phyloP scores from a whole-genome alignment of 2,888 invertebrate genomes.

The Eulithis testata region DNA sequence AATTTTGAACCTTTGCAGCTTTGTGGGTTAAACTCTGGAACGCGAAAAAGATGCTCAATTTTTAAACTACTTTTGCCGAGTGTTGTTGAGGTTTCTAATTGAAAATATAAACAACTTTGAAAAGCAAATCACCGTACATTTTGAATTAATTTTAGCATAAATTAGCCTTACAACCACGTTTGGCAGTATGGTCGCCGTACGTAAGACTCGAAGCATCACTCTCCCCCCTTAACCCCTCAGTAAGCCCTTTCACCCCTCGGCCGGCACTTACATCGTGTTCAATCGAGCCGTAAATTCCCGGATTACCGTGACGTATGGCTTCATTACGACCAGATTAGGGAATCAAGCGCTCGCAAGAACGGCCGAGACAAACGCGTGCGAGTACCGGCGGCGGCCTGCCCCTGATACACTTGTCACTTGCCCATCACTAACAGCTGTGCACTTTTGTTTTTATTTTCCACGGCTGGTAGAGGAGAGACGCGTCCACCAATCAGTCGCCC shows the following conservation, averaged over 20 bases:
- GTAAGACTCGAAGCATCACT: not conserved
- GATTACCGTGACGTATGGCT: constrained; percentile 32
- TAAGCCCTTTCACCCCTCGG: not conserved
- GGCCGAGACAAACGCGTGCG: no score
- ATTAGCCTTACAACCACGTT: not conserved
- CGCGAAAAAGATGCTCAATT: not conserved
- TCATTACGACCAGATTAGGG: constrained; percentile 28
- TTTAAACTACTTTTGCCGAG: constrained; percentile 5
- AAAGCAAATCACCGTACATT: not conserved
- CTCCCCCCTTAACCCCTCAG: not conserved
- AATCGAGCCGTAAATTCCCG: constrained; percentile 23
- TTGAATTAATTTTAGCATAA: no score
- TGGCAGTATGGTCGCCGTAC: no score
- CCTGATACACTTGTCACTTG: no score
- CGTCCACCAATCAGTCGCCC: no score
- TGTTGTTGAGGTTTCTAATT: constrained; percentile 5
- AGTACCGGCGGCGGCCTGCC: no score
- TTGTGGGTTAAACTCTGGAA: not conserved
- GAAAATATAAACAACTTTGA: constrained; percentile 4
- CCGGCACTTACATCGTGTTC: constrained; percentile 5
- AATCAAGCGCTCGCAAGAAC: constrained; percentile 4
- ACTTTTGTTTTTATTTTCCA: no score
- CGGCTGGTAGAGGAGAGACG: no score
- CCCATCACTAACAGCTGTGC: no score
- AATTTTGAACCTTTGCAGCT: not conserved